These are phyloP conservation scores for Paraescarpia echinospica DNA, from an alignment of 1,140 invertebrate genomes.

Conservation along the genomic window DNA sequence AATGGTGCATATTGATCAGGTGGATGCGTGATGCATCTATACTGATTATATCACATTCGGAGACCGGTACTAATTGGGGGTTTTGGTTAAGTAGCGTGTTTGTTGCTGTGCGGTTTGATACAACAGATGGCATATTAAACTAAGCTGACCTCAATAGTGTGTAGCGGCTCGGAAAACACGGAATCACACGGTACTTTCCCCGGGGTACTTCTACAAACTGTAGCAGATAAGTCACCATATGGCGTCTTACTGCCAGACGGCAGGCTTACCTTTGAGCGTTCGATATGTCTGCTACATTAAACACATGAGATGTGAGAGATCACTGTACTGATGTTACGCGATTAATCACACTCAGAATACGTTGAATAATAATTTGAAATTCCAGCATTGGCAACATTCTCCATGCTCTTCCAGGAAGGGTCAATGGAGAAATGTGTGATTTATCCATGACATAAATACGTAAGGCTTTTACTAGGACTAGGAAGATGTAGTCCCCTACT, in stretches of 20 bases:
- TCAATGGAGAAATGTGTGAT: no score
- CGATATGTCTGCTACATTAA: neutral
- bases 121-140: neutral
- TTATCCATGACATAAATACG: no score
- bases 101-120: neutral
- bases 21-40: neutral
- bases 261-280: neutral
- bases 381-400: no score
- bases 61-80: neutral
- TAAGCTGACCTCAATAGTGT: neutral
- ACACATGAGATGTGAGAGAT: neutral
- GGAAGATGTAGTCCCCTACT: no score
- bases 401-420: no score
- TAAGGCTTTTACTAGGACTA: no score
- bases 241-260: neutral
- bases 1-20: neutral
- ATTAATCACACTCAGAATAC: neutral
- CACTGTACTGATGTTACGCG: neutral
- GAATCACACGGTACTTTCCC: neutral
- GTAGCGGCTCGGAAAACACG: neutral
- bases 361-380: no score
- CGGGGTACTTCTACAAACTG: neutral
- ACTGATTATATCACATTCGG: neutral
- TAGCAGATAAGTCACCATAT: neutral
- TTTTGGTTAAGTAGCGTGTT: neutral